Conservation (phyloP, 2,888 invertebrate genomes). For the Nomada flava region DNA sequence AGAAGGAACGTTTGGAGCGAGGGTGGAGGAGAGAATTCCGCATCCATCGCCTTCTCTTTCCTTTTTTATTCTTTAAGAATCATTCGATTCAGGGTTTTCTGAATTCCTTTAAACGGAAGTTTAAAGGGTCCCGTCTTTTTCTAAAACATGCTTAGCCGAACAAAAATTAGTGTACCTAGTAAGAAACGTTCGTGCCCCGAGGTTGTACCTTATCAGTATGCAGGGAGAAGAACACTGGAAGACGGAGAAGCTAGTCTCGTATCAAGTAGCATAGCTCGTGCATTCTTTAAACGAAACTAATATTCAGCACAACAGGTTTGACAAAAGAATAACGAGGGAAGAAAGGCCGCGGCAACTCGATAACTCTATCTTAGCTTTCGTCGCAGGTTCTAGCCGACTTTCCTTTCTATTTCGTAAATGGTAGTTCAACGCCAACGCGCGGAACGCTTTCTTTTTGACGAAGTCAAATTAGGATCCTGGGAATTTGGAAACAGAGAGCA, state of each 20-base stretch:
- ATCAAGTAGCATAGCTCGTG: conserved; percentile 64
- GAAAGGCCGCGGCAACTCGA: neutral
- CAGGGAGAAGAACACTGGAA: too few relatives aligned
- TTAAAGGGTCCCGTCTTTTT: too few relatives aligned
- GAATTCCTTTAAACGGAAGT: too few relatives aligned
- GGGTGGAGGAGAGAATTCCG: neutral
- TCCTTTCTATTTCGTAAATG: neutral
- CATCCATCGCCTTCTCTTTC: neutral
- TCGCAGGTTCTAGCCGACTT: neutral
- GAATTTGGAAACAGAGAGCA: conserved; percentile 48
- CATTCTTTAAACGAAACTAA: conserved; percentile 75
- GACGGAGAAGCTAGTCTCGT: conserved; percentile 37
- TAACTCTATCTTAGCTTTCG: conserved; percentile 1
- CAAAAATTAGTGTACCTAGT: too few relatives aligned
- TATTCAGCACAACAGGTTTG: conserved; percentile 62
- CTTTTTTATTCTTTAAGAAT: neutral
- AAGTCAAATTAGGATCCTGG: conserved; percentile 56
- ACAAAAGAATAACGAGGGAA: conserved; percentile 31
- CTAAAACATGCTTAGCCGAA: too few relatives aligned
- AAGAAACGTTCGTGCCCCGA: too few relatives aligned
- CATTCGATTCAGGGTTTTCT: conserved; percentile 6
- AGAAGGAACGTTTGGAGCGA: neutral
- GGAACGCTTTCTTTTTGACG: conserved; percentile 22
- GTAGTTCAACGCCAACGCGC: neutral
- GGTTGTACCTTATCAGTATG: too few relatives aligned